Evolutionary conservation across 1,140 invertebrate genomes (phyloP), one percentile per base, ranked within the genome.

Genomic region (Drosophila dunni): DNA sequence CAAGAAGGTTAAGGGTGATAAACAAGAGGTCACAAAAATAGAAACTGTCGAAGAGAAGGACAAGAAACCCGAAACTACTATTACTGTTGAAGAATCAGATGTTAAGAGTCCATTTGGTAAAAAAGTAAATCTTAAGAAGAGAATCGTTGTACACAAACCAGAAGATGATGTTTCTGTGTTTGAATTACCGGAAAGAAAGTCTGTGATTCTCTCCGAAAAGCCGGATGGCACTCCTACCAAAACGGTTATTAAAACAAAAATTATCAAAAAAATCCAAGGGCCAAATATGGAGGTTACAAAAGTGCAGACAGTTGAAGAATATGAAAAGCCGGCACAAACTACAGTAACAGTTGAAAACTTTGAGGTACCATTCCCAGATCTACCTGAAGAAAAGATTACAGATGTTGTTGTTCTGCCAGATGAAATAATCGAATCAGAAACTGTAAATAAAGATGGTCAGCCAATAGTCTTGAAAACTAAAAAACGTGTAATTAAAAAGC

Each of bases 31-130:
- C 1, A 93, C 90, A 0, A 91, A 92, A 50, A 93, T 93, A 40
- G 91, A 93, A 45, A 93, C 92, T 0, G 77, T 93, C 3, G 92
- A 93, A 73, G 92, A 94, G 70, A 91, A 93, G 7, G 90, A 92
- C 24, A 90, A 93, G 64, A 61, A 90, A 15, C 90, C 93, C 2
- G 79, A 93, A 66, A 93, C 86, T 4, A 91, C 78, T 38, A 84
- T 92, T 0, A 91, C 77, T 6, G 58, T 91, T 0, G 89, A 93
- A 74, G 89, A 92, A 66, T 58, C 45, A 0, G 73, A 79, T 29
- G 42, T 58, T 7, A 57, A 60, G 2, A 24, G 45, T 56, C 63
- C 81, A 1, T 77, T 66, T 56, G 69, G 63, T 1, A 53, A 74
- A 13, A 91, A 67, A 45, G 9, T 77, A 2, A 86, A 76, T 7